Conservation (phyloP, 2,888 invertebrate species). For the Conomelus anceps region DNA sequence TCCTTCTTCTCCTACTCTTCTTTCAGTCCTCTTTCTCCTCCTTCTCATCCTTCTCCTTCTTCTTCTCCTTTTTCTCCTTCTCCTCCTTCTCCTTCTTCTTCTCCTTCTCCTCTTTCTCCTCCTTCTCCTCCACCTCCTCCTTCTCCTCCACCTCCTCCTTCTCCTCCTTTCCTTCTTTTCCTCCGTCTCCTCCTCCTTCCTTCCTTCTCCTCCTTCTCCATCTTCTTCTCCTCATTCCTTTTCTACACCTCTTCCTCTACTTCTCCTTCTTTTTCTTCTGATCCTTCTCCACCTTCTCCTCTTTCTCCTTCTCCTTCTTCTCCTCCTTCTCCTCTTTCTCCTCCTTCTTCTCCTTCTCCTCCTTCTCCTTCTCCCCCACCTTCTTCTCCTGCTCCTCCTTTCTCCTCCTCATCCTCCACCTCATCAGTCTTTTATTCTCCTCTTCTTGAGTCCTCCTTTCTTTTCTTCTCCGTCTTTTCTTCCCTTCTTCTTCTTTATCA, state of each 20-base stretch:
- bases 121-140: background rate
- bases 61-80: background rate
- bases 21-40: no score
- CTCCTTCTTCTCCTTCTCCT: background rate
- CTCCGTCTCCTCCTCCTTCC: no score
- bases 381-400: no score
- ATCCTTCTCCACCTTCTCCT: background rate
- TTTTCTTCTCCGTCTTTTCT: no score
- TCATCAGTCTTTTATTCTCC: background rate
- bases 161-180: background rate
- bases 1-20: no score
- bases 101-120: no score
- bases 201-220: background rate
- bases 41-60: background rate
- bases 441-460: no score
- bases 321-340: background rate
- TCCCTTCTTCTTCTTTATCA: background rate
- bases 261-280: background rate
- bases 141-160: background rate
- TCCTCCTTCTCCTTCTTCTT: no score
- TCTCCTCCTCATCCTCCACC: background rate
- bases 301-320: background rate
- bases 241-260: background rate
- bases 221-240: background rate
- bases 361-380: background rate